A percentile compares a stretch with the other conserved stretches of the same genome.
These are phyloP conservation scores for Syrista parreyssii DNA, from an alignment of 2,888 invertebrate species.

Conservation along the genomic window DNA sequence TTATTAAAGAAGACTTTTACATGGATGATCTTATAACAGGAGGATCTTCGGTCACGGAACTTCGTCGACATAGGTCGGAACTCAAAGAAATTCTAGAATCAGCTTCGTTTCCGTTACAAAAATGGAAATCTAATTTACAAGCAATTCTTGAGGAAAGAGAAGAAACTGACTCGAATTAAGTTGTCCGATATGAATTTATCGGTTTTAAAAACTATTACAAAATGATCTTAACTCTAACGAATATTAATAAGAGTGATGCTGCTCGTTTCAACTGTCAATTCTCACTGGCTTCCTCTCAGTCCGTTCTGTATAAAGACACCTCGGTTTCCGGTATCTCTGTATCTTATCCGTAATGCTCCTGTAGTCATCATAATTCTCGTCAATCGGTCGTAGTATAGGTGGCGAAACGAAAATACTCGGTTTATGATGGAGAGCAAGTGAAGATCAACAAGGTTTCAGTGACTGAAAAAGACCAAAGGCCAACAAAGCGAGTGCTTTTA, in stretches of 20 bases:
- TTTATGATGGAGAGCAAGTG: constrained; percentile 1
- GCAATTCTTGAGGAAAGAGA: neutral
- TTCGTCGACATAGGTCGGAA: neutral
- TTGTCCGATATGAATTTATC: no score
- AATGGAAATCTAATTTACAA: neutral
- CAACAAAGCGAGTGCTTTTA: constrained; percentile 8
- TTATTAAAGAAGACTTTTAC: constrained; percentile 12
- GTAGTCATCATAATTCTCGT: no score
- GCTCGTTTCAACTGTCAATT: no score
- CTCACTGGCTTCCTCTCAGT: no score
- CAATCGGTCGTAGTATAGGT: neutral
- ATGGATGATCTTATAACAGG: constrained; percentile 20
- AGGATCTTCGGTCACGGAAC: neutral
- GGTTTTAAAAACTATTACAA: no score
- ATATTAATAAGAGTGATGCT: no score
- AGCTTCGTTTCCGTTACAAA: neutral
- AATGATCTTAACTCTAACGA: no score
- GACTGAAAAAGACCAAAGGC: neutral
- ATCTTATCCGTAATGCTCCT: no score
- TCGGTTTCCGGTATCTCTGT: no score
- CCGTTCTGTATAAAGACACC: no score
- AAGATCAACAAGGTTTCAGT: constrained; percentile 13
- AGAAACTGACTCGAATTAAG: neutral
- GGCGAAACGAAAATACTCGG: constrained; percentile 16
- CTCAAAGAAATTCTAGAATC: neutral